Evolutionary conservation across 2,797 vertebrate species (phyloP), one percentile per base, ranked within the genome.

Genomic region (Lemur catta): DNA sequence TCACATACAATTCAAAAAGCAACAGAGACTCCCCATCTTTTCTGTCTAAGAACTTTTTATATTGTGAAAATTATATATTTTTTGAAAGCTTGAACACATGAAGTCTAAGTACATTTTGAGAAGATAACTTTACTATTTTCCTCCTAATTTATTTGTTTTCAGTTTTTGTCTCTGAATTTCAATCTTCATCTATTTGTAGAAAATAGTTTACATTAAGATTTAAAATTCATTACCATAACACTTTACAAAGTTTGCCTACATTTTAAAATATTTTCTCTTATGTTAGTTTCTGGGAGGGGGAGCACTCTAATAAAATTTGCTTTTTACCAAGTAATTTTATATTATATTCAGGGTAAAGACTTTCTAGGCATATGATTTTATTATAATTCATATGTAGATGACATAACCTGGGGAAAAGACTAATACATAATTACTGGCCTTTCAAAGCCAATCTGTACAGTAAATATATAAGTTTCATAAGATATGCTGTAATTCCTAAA

Each of bases 251-350:
- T 81, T 65, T 82, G 59, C n/a, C 38, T 82, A 33, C 48, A 93
- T 55, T 86, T 93, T 71, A 82, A 87, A 91, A 95, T 7, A 82
- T 41, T 87, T 93, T 85, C 28, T 76, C 52, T 67, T 80, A 79
- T 30, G 11, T 67, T 74, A 92, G 43, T 50, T 85, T 82, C 90
- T n/a, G 46, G 76, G 59, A 76, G 71, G 28, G 71, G 28, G 80
- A 8, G 9, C 20, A 61, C 35, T 89, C 52, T 48, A 96, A 67
- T 84, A 75, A 80, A 92, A 94, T 59, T 67, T 75, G 75, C 43
- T 90, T 91, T 65, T 52, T 79, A 72, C 26, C 75, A 93, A 88
- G 20, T 72, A 87, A 76, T 65, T 90, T 93, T 71, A 41, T 48
- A n/a, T 84, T 28, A 84, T 57, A 93, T 57, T 65, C 69, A 93